Conservation (phyloP, 2,888 invertebrate species). For the Dasypolia templi region DNA sequence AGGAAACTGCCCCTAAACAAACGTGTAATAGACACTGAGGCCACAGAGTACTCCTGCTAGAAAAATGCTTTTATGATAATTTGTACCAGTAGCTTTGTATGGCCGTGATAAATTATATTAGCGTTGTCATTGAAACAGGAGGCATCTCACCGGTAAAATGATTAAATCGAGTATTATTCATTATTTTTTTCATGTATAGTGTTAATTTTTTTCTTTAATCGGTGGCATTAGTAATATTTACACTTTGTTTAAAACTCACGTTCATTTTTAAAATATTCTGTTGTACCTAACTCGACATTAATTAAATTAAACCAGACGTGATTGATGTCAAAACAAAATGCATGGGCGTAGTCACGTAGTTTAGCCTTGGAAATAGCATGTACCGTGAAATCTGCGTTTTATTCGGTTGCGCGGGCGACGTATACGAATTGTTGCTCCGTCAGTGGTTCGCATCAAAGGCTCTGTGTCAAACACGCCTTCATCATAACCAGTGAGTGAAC, state of each 20-base stretch:
- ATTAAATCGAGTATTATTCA: conserved; percentile 65
- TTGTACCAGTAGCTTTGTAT: conserved; percentile 62
- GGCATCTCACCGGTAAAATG: conserved; percentile 42
- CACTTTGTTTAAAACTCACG: conserved; percentile 51
- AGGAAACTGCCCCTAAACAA: conserved; percentile 62
- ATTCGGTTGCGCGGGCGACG: conserved; percentile 18
- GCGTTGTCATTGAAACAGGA: conserved; percentile 39
- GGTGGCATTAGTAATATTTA: conserved; percentile 64
- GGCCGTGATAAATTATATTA: conserved; percentile 65
- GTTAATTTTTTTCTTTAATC: conserved; percentile 53
- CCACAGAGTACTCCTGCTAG: conserved; percentile 80
- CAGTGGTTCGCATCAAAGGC: conserved; percentile 29
- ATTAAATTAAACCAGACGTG: conserved; percentile 16
- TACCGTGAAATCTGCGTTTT: conserved; percentile 25
- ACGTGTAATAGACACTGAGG: conserved; percentile 66
- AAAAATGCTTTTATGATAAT: conserved; percentile 65
- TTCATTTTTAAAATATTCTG: conserved; percentile 39
- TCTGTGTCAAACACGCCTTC: conserved; percentile 29
- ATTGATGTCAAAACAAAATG: conserved; percentile 12
- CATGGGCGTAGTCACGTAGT: conserved; percentile 38
- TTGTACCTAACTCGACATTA: conserved; percentile 25
- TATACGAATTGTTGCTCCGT: conserved; percentile 22
- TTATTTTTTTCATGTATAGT: conserved; percentile 60
- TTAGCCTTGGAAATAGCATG: conserved; percentile 16
- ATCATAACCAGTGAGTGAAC: conserved; percentile 40